Evolutionary conservation across 2,888 invertebrate genomes (phyloP), one percentile per base, ranked within the genome.

Genomic region (Caenorhabditis imperialis): DNA sequence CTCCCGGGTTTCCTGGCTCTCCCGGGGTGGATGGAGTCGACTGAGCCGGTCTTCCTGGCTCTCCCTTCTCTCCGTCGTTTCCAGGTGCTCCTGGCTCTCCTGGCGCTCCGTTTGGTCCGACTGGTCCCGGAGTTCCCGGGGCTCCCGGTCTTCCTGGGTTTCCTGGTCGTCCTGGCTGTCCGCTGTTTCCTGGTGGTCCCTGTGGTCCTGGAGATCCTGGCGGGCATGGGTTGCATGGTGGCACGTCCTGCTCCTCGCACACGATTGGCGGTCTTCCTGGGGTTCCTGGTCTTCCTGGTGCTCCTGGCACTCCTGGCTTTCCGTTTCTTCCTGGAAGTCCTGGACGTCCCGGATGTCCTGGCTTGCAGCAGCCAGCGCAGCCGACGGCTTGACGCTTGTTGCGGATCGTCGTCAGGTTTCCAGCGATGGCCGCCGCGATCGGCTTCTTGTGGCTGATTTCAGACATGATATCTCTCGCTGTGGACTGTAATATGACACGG

Each of bases 141-240:
- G 78, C 47, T 72, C 81, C 77, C n/a, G 86, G 86, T 35, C 84
- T 61, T 60, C 86, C 86, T 16, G 86, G 86, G 44, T 82, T 81
- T 30, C 86, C 86, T 44, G 85, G 83, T 20, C 81, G 73, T 27
- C 84, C 85, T 18, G 83, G 81, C 48, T 81, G 75, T 61, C 82
- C 79, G 50, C 60, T 60, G 27, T 77, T 75, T 62, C 85, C 85
- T 14, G 77, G 42, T 22, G 85, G 81, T 67, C 86, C 85, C 42
- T 78, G 83, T 40, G 86, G 86, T 74, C 82, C 80, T 45, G 79
- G 79, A 16, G 84, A 63, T 51, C 87, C 87, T 44, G 86, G 85
- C 30, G 87, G 85, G 74, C 87, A 88, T 3, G 87, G 85, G 60
- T 88, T 86, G 78, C 87, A 87, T 7, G 87, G 87, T 38, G 87